phyloP scores from a whole-genome alignment of 2,888 invertebrate genomes.

The Norana najaformis region DNA sequence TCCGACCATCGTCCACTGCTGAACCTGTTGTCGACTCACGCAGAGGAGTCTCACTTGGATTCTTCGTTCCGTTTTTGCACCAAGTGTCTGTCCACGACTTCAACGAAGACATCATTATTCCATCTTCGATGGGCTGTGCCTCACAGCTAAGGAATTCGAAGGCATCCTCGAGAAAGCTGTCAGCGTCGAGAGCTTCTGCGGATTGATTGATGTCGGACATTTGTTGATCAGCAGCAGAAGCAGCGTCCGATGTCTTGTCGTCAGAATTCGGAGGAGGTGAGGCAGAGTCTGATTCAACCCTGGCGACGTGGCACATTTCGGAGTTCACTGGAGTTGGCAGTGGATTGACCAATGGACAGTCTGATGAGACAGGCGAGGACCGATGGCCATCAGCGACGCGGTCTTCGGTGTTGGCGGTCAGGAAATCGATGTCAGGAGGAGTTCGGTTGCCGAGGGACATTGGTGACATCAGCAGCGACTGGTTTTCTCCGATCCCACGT shows the following conservation, averaged over 20 bases:
- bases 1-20: neutral
- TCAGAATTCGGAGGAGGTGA: neutral
- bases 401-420: neutral
- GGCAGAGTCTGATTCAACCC: neutral
- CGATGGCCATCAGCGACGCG: neutral
- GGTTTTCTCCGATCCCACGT: neutral
- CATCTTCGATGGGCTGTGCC: neutral
- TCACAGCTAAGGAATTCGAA: neutral
- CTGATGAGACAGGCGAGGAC: neutral
- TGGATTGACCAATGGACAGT: neutral
- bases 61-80: neutral
- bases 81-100: constrained; percentile 4
- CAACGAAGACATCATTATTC: neutral
- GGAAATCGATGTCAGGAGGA: neutral
- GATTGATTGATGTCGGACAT: neutral
- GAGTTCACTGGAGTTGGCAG: neutral
- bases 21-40: neutral
- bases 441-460: constrained; percentile 7
- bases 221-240: neutral
- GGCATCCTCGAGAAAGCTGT: neutral
- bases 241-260: neutral
- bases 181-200: neutral
- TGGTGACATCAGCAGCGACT: neutral
- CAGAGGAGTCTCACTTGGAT: neutral
- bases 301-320: neutral